phyloP scores from a whole-genome alignment of 1,140 invertebrate genomes.

The Brachionus plicatilis region DNA sequence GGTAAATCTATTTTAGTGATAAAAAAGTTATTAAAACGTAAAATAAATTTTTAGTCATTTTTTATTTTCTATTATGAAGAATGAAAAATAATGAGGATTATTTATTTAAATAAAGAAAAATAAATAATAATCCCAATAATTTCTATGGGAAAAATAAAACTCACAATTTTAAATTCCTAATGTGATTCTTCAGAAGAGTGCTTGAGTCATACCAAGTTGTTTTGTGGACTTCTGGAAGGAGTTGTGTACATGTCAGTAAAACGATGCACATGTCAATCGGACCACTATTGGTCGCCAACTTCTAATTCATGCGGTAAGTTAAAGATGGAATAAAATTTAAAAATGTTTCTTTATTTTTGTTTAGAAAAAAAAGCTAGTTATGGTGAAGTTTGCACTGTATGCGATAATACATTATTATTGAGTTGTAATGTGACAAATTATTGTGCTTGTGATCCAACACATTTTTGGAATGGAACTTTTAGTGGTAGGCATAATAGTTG shows the following conservation, averaged over 20 bases:
- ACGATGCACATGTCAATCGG: not conserved
- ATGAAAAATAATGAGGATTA: too few species aligned
- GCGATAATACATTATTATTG: not conserved
- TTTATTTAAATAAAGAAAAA: too few species aligned
- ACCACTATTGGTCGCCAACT: not conserved
- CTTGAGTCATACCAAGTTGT: not conserved
- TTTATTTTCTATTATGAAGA: too few species aligned
- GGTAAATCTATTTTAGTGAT: too few species aligned
- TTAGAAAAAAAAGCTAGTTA: not conserved
- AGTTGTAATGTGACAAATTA: not conserved
- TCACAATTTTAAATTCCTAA: too few species aligned
- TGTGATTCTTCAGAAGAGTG: not conserved
- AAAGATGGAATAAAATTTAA: not conserved
- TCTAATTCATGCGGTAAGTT: not conserved
- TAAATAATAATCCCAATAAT: too few species aligned
- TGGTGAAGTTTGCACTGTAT: not conserved
- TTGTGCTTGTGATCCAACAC: not conserved
- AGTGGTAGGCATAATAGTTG: not conserved
- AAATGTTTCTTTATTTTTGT: not conserved
- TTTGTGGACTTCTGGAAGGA: not conserved
- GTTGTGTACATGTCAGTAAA: not conserved
- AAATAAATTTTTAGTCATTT: too few species aligned
- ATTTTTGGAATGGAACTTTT: constrained; percentile 34
- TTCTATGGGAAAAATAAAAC: too few species aligned
- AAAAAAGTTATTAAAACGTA: too few species aligned